A percentile compares a stretch with the other conserved stretches of the same genome.
Evolutionary conservation across 2,888 invertebrate genomes (phyloP).

Genomic region (Heliconius ethilla): DNA sequence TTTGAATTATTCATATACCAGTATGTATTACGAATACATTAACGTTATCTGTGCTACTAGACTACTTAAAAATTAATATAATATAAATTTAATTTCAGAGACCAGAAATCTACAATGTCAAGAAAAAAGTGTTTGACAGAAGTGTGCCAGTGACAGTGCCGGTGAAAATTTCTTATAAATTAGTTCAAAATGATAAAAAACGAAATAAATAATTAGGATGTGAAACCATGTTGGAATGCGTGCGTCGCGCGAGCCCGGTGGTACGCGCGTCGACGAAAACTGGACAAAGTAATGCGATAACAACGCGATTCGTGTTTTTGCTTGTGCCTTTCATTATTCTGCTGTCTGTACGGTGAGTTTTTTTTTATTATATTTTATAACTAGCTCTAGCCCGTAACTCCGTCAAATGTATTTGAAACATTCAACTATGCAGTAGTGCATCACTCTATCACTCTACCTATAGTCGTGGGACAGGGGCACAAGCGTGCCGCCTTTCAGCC

Average conservation of each 20-base stretch:
- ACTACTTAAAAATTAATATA: neutral
- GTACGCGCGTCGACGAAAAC: slow-evolving; percentile 55
- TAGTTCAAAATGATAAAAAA: slow-evolving; percentile 57
- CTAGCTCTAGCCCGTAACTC: neutral
- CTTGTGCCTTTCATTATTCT: slow-evolving; percentile 56
- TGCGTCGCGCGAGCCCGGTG: slow-evolving; percentile 64
- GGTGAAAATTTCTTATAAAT: slow-evolving; percentile 44
- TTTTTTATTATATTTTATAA: slow-evolving; percentile 10
- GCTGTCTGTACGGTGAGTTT: slow-evolving; percentile 59
- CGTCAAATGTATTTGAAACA: no score
- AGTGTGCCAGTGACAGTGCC: slow-evolving; percentile 45
- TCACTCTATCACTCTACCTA: no score
- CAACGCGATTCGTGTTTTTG: slow-evolving; percentile 45
- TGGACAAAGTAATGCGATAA: slow-evolving; percentile 46
- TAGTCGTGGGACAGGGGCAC: no score
- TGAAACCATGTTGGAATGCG: slow-evolving; percentile 74
- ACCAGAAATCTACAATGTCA: neutral
- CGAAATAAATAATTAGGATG: slow-evolving; percentile 65
- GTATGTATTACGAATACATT: slow-evolving; percentile 6
- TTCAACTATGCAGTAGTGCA: no score
- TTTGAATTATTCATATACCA: neutral
- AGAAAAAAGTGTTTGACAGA: slow-evolving; percentile 39
- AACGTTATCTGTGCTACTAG: slow-evolving; percentile 1
- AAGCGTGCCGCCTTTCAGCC: no score
- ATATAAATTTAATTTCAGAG: neutral